These are phyloP conservation scores for Pantherophis alleghaniensis DNA, from an alignment of 2,797 vertebrate genomes.

Conservation along the genomic window DNA sequence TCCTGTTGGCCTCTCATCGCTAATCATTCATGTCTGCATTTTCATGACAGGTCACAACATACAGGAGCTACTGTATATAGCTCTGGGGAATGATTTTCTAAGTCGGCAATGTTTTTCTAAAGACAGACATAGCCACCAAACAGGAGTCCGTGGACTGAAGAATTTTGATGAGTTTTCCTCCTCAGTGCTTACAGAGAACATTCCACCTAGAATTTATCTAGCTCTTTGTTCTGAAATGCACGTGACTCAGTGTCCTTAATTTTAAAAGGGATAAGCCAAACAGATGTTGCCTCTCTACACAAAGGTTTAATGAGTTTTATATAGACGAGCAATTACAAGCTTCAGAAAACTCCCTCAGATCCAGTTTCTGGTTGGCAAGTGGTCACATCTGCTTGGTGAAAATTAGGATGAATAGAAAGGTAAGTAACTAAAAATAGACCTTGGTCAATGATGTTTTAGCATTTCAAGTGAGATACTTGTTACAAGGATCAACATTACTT, in stretches of 20 bases:
- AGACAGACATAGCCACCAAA: neutral
- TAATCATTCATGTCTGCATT: constrained; percentile 17
- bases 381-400: constrained; percentile 2
- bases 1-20: neutral
- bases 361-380: neutral
- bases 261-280: neutral
- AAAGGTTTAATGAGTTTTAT: neutral
- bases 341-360: neutral
- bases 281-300: neutral
- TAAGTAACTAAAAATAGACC: neutral
- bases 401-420: constrained; percentile 1
- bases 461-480: neutral
- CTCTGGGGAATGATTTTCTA: constrained; percentile 19
- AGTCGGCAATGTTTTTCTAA: constrained; percentile 19
- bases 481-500: neutral
- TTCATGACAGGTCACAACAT: constrained; percentile 42
- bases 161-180: neutral
- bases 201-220: neutral
- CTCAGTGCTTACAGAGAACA: neutral
- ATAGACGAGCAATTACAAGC: neutral
- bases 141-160: neutral
- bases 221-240: neutral
- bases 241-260: constrained; percentile 3
- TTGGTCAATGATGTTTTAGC: neutral
- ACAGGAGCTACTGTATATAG: constrained; percentile 15